Conservation (phyloP, 2,113 vertebrate species). For the Gymnorhina tibicen region DNA sequence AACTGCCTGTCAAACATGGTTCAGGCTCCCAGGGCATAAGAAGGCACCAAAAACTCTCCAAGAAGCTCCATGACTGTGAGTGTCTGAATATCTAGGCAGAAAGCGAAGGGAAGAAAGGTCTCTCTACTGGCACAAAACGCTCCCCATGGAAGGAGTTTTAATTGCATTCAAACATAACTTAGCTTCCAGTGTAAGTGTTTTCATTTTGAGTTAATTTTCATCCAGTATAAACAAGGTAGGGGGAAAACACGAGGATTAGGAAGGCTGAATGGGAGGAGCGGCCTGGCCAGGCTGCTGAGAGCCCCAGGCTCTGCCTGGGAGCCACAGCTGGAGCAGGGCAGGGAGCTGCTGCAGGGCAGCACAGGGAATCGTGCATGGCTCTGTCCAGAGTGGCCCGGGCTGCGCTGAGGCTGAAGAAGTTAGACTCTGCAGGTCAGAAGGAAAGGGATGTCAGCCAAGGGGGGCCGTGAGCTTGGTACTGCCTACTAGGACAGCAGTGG, state of each 20-base stretch:
- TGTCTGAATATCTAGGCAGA: neutral
- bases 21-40: neutral
- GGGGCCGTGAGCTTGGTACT: neutral
- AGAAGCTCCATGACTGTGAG: neutral
- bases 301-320: neutral
- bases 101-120: neutral
- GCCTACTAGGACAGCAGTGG: neutral
- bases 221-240: neutral
- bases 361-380: neutral
- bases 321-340: neutral
- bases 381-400: rapidly evolving
- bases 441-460: neutral
- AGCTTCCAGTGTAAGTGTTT: neutral
- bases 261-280: neutral
- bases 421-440: neutral
- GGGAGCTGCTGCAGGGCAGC: neutral
- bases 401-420: neutral
- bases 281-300: neutral
- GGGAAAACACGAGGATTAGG: constrained; percentile 3
- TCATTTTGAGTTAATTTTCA: constrained; percentile 14
- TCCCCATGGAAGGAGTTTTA: neutral
- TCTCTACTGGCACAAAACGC: neutral
- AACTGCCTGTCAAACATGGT: neutral
- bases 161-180: neutral
- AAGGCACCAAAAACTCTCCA: neutral